Evolutionary conservation across 2,797 vertebrate genomes (phyloP).

Genomic region (Pipistrellus nathusii): DNA sequence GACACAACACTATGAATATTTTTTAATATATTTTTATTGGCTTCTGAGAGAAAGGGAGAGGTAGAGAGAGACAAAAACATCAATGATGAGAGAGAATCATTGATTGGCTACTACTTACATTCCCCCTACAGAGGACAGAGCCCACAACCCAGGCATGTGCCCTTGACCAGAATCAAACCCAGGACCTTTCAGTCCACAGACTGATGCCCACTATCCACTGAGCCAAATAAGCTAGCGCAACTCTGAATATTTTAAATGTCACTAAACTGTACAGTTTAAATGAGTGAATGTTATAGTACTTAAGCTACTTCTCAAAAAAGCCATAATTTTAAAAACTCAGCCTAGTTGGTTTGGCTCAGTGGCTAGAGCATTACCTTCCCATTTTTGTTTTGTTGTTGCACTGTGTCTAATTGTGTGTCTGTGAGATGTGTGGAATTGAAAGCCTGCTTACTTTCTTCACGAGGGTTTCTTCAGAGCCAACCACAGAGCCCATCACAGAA

Average conservation of each 20-base stretch:
- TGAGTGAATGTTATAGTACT: background rate
- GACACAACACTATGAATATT: background rate
- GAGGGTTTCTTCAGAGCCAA: background rate
- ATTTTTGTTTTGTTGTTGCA: background rate
- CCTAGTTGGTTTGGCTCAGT: no score
- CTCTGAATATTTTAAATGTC: background rate
- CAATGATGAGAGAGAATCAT: no score
- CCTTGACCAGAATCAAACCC: no score
- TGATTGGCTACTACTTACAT: no score
- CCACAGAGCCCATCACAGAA: background rate
- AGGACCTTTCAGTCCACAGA: no score
- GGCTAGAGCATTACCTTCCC: no score
- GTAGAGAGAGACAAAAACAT: background rate
- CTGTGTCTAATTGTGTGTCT: background rate
- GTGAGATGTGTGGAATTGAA: no score
- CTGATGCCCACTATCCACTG: no score
- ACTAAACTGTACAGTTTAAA: background rate
- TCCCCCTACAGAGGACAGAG: fast-evolving
- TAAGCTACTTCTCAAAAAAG: background rate
- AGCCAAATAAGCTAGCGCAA: no score
- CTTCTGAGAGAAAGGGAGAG: no score
- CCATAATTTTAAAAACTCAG: no score
- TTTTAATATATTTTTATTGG: background rate
- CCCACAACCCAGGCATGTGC: no score
- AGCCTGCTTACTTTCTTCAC: background rate